phyloP scores from a whole-genome alignment of 2,797 vertebrate species.

The Galago senegalensis region DNA sequence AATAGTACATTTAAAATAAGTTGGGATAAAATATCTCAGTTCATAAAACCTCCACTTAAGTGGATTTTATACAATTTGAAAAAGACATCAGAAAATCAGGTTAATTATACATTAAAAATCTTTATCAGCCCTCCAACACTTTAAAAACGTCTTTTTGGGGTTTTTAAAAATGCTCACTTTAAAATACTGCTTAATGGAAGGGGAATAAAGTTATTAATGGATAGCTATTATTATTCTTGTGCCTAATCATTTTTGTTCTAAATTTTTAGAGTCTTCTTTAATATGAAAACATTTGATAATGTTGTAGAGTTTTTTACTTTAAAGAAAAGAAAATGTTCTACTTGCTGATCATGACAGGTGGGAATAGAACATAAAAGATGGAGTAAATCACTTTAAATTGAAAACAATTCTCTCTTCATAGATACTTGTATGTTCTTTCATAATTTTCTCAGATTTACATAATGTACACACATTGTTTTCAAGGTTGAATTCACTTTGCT shows the following conservation, averaged over 20 bases:
- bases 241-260: slow-evolving; percentile 39
- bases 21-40: background rate
- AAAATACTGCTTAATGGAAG: slow-evolving; percentile 13
- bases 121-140: background rate
- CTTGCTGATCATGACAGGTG: background rate
- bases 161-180: slow-evolving; percentile 12
- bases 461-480: background rate
- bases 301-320: background rate
- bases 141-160: background rate
- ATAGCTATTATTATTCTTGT: background rate
- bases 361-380: background rate
- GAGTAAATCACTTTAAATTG: background rate
- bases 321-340: slow-evolving; percentile 40
- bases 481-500: slow-evolving; percentile 29
- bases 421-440: background rate
- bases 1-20: slow-evolving; percentile 35
- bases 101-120: slow-evolving; percentile 9
- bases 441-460: background rate
- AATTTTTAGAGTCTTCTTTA: slow-evolving; percentile 26
- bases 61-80: slow-evolving; percentile 2
- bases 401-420: background rate
- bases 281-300: slow-evolving; percentile 43
- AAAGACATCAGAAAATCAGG: slow-evolving; percentile 26
- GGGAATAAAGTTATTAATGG: background rate
- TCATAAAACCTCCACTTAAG: slow-evolving; percentile 27